Conservation (phyloP, 2,888 invertebrate species). For the Crossocerus cetratus region DNA sequence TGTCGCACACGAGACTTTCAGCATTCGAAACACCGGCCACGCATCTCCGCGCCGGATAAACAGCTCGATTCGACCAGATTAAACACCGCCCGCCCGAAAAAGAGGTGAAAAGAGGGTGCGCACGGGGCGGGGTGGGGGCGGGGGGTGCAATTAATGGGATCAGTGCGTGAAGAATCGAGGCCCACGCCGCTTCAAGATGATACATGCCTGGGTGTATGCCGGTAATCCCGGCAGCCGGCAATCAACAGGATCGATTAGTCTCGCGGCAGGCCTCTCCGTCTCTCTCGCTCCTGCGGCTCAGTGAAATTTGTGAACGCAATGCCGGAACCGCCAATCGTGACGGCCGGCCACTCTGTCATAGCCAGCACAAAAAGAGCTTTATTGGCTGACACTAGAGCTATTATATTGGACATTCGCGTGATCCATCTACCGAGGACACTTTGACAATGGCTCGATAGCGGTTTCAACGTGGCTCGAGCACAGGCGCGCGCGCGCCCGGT, state of each 20-base stretch:
- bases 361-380: conserved; percentile 70
- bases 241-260: conserved; percentile 10
- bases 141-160: neutral
- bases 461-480: conserved; percentile 23
- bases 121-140: too few species aligned
- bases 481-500: too few species aligned
- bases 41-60: neutral
- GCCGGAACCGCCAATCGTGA: conserved; percentile 39
- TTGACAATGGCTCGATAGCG: conserved; percentile 69
- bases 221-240: neutral
- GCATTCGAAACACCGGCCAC: conserved; percentile 10
- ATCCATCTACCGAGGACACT: conserved; percentile 73
- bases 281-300: conserved; percentile 6
- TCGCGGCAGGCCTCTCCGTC: neutral
- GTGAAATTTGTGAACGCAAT: conserved; percentile 48
- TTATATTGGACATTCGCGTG: conserved; percentile 69
- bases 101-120: too few species aligned
- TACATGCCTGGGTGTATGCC: neutral
- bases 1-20: conserved; percentile 29
- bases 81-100: neutral
- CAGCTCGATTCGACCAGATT: neutral
- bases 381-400: conserved; percentile 70
- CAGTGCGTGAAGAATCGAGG: too few species aligned
- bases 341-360: conserved; percentile 67
- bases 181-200: too few species aligned